phyloP scores from a whole-genome alignment of 2,888 invertebrate species.

The Lithosia quadra region DNA sequence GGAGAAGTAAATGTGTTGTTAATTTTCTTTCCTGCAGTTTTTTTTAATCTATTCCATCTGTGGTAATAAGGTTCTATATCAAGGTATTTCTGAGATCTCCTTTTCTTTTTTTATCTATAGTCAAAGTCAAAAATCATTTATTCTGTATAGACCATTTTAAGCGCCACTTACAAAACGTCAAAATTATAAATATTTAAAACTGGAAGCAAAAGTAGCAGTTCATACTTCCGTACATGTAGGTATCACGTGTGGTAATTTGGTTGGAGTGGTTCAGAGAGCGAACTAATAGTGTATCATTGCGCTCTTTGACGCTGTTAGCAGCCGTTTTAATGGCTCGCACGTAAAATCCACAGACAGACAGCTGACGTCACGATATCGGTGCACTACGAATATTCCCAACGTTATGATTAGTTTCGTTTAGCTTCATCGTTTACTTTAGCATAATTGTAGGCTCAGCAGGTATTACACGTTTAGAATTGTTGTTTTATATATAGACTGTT shows the following conservation, averaged over 20 bases:
- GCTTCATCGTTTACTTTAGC: neutral
- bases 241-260: neutral
- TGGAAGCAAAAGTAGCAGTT: too few species aligned
- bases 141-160: too few species aligned
- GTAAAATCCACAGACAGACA: constrained; percentile 27
- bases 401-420: constrained; percentile 31
- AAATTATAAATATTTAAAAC: too few species aligned
- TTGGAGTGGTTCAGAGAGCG: neutral
- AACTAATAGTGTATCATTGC: neutral
- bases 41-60: too few species aligned
- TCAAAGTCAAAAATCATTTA: too few species aligned
- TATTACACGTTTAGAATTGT: neutral
- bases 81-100: too few species aligned
- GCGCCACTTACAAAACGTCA: too few species aligned
- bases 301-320: neutral
- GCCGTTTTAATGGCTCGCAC: constrained; percentile 32
- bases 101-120: too few species aligned
- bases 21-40: too few species aligned
- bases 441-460: neutral
- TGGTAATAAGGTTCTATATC: too few species aligned
- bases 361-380: constrained; percentile 33
- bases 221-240: too few species aligned
- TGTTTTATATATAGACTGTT: neutral
- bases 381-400: constrained; percentile 28
- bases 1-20: too few species aligned